Percentiles rank a stretch among this genome's conserved stretches.
These are phyloP conservation scores for Pangasius krempfi DNA, from an alignment of 2,797 vertebrate genomes.

Conservation along the genomic window DNA sequence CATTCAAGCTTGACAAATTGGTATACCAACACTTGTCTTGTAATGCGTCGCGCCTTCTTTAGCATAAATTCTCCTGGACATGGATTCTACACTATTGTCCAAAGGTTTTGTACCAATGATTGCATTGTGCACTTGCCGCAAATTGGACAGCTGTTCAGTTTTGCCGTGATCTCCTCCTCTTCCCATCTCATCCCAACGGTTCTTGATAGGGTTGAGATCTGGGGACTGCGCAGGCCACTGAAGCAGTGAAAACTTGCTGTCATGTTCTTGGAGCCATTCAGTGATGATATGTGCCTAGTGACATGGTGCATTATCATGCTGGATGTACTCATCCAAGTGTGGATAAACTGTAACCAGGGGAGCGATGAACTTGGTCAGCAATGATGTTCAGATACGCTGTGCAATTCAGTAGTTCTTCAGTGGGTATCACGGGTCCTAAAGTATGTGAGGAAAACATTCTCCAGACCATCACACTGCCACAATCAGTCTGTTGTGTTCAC, in stretches of 20 bases:
- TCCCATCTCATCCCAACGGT: neutral
- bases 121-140: neutral
- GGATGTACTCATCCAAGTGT: slow-evolving; percentile 38
- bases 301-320: slow-evolving; percentile 34
- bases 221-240: neutral
- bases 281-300: slow-evolving; percentile 36
- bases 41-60: neutral
- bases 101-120: neutral
- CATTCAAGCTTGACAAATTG: neutral
- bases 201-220: neutral
- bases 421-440: slow-evolving; percentile 16
- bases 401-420: neutral
- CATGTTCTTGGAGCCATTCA: slow-evolving; percentile 24
- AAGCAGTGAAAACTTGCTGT: slow-evolving; percentile 26
- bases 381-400: slow-evolving; percentile 6
- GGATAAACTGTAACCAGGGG: slow-evolving; percentile 36
- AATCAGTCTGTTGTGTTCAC: slow-evolving; percentile 14
- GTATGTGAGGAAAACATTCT: neutral
- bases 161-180: neutral
- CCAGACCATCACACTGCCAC: neutral
- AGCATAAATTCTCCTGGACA: neutral
- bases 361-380: slow-evolving; percentile 31
- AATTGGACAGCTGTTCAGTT: slow-evolving; percentile 9
- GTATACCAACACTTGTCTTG: neutral
- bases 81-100: neutral